These are phyloP conservation scores for Hydra vulgaris DNA, from an alignment of 30 jellyfish, hydroid and myxozoan genomes.

Conservation along the genomic window DNA sequence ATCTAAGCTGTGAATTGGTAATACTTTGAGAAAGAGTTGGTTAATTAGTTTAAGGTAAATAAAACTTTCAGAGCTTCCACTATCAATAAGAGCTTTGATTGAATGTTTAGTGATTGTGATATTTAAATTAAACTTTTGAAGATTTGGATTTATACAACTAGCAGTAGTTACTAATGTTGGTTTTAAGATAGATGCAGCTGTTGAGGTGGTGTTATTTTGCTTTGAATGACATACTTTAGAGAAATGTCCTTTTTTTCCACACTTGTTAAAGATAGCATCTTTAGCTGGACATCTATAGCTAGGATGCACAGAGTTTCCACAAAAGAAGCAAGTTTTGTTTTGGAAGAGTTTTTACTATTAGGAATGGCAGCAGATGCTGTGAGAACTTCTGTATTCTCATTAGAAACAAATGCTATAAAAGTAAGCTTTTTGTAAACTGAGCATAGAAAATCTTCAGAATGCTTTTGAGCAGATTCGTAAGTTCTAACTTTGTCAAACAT, in stretches of 20 bases:
- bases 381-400: too few species aligned
- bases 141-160: neutral
- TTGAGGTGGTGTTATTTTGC: neutral
- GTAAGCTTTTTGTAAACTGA: too few species aligned
- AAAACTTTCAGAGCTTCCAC: neutral
- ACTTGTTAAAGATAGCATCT: neutral
- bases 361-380: too few species aligned
- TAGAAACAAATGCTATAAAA: too few species aligned
- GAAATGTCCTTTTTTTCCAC: neutral
- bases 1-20: neutral
- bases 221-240: conserved; percentile 4
- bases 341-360: too few species aligned
- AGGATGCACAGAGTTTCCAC: too few species aligned
- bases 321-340: too few species aligned
- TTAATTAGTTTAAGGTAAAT: neutral
- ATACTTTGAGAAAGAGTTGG: conserved; percentile 1
- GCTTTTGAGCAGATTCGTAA: too few species aligned
- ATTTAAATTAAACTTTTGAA: neutral
- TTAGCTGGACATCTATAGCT: too few species aligned
- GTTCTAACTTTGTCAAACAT: too few species aligned
- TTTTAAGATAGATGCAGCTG: neutral
- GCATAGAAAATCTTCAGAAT: too few species aligned
- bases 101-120: conserved; percentile 1
- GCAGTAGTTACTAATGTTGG: neutral
- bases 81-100: conserved; percentile 7